Conservation (phyloP, 2,797 vertebrate species). For the Enteromius unitaeniatus region DNA sequence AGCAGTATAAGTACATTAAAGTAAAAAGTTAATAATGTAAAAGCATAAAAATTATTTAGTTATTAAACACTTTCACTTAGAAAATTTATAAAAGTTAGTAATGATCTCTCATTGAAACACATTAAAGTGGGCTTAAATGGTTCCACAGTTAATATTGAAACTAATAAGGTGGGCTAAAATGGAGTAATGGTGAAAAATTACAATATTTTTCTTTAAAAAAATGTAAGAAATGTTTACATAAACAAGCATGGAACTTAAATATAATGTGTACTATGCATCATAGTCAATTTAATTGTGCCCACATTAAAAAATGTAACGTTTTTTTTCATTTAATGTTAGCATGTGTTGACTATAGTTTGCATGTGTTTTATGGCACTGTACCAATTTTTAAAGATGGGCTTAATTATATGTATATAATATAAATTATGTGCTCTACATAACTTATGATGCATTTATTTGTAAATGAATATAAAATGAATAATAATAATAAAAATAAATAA, state of each 20-base stretch:
- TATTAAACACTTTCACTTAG: too few relatives aligned
- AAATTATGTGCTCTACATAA: background rate
- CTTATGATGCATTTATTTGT: background rate
- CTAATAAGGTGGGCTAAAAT: too few relatives aligned
- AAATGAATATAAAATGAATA: background rate
- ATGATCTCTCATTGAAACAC: background rate
- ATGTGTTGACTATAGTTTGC: background rate
- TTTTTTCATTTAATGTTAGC: background rate
- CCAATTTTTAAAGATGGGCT: background rate
- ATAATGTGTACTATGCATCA: background rate
- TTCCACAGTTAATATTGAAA: background rate
- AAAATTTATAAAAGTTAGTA: background rate
- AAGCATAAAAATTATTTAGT: background rate
- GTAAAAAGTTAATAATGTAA: background rate
- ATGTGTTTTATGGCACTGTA: background rate
- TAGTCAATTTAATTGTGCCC: background rate
- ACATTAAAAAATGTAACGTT: background rate
- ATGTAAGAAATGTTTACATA: background rate
- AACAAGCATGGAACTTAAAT: background rate
- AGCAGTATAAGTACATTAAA: background rate
- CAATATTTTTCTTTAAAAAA: background rate
- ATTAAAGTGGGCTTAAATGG: background rate
- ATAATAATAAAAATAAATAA: too few relatives aligned
- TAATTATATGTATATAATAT: background rate
- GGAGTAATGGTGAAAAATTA: background rate